Evolutionary conservation across 2,797 vertebrate species (phyloP).

Genomic region (Falco biarmicus): DNA sequence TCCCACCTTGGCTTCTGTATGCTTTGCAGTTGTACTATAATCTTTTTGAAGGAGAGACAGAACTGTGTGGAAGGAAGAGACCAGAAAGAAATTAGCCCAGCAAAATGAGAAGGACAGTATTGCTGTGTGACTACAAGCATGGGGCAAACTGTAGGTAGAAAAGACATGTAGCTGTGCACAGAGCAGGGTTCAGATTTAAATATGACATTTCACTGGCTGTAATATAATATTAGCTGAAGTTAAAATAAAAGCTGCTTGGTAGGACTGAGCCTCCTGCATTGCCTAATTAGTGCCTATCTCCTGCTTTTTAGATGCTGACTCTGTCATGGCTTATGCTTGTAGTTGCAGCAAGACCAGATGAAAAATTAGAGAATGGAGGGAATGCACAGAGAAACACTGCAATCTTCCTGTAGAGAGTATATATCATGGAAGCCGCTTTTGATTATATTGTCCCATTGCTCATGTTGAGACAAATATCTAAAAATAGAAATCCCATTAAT

Average conservation of each 20-base stretch:
- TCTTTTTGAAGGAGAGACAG: neutral
- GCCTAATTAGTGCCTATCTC: neutral
- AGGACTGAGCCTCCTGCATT: neutral
- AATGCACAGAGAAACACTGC: neutral
- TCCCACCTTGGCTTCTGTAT: neutral
- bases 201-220: neutral
- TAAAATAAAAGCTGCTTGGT: neutral
- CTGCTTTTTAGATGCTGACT: neutral
- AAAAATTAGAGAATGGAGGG: neutral
- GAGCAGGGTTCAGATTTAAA: neutral
- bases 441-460: neutral
- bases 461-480: neutral
- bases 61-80: neutral
- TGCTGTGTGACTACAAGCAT: neutral
- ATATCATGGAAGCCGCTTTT: neutral
- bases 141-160: neutral
- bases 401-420: neutral
- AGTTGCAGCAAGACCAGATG: neutral
- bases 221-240: neutral
- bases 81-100: neutral
- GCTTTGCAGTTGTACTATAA: neutral
- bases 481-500: constrained; percentile 61
- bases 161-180: neutral
- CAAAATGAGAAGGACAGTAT: neutral
- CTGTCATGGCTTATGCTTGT: neutral